These are phyloP conservation scores for Plemyria rubiginata DNA, from an alignment of 2,888 invertebrate genomes.

Conservation along the genomic window DNA sequence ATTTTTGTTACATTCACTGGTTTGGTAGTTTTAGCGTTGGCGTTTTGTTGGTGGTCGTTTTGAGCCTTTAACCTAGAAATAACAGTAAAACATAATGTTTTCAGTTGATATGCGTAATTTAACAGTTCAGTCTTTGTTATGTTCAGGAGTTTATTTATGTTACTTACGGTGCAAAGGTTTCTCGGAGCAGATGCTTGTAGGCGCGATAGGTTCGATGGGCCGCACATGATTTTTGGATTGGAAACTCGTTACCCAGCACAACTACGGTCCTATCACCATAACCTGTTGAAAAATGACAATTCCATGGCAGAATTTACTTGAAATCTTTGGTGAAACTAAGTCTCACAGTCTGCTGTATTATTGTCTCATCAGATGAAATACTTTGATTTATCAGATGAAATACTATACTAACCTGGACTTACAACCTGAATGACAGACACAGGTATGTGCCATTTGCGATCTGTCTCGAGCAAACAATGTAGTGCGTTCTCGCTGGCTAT, in stretches of 20 bases:
- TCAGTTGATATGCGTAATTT: not conserved
- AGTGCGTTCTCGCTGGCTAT: constrained; percentile 65
- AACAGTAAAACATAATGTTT: not conserved
- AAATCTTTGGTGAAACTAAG: not conserved
- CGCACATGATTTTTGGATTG: constrained; percentile 51
- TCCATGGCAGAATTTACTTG: not conserved
- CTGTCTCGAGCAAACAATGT: constrained; percentile 56
- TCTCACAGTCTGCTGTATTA: too few relatives aligned
- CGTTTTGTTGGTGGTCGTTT: not conserved
- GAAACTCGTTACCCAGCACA: constrained; percentile 66
- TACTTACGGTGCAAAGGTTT: constrained; percentile 64
- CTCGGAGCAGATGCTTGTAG: constrained; percentile 57
- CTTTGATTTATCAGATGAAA: too few relatives aligned
- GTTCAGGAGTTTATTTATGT: not conserved
- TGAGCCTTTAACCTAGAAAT: not conserved
- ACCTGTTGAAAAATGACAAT: constrained; percentile 46
- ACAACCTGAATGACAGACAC: constrained; percentile 56
- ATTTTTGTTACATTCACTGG: not conserved
- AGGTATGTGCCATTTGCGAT: constrained; percentile 60
- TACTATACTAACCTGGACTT: constrained; percentile 48
- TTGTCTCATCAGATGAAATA: too few relatives aligned
- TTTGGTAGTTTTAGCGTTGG: not conserved
- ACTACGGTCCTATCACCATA: constrained; percentile 58
- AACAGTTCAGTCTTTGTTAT: not conserved
- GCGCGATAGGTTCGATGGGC: constrained; percentile 59